phyloP scores from a whole-genome alignment of 2,113 vertebrate genomes.

The Apus apus region DNA sequence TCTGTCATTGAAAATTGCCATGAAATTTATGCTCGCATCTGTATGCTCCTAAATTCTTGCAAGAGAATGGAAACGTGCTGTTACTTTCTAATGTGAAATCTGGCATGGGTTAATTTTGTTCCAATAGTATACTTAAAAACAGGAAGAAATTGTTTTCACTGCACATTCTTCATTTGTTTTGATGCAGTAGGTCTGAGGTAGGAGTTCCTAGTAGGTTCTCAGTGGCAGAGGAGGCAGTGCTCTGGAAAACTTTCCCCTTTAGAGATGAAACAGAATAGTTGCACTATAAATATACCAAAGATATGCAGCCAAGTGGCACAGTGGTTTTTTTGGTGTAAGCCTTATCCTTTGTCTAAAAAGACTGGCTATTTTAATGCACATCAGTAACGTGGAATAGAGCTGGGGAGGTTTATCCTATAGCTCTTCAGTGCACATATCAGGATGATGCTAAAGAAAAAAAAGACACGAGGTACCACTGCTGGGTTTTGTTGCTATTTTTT shows the following conservation, averaged over 20 bases:
- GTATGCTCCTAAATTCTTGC: background rate
- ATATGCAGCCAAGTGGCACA: constrained; percentile 15
- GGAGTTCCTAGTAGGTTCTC: background rate
- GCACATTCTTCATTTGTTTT: background rate
- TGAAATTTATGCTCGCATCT: background rate
- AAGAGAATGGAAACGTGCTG: background rate
- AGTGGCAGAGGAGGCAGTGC: constrained; percentile 3
- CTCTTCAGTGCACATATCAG: background rate
- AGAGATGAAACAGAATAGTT: constrained; percentile 4
- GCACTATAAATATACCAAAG: constrained; percentile 67
- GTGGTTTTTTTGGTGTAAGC: constrained; percentile 43
- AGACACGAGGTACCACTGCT: background rate
- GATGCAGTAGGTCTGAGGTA: background rate
- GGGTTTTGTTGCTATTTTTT: background rate
- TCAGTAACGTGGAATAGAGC: background rate
- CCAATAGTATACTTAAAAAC: background rate
- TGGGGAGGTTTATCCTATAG: background rate
- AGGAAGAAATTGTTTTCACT: background rate
- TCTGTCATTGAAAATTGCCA: background rate
- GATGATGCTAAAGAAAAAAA: background rate
- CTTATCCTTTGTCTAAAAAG: constrained; percentile 19
- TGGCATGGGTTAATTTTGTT: background rate
- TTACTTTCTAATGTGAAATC: background rate
- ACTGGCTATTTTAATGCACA: background rate
- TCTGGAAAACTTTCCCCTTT: constrained; percentile 10